Conservation (phyloP, 2,113 vertebrate species). For the Percina caprodes region DNA sequence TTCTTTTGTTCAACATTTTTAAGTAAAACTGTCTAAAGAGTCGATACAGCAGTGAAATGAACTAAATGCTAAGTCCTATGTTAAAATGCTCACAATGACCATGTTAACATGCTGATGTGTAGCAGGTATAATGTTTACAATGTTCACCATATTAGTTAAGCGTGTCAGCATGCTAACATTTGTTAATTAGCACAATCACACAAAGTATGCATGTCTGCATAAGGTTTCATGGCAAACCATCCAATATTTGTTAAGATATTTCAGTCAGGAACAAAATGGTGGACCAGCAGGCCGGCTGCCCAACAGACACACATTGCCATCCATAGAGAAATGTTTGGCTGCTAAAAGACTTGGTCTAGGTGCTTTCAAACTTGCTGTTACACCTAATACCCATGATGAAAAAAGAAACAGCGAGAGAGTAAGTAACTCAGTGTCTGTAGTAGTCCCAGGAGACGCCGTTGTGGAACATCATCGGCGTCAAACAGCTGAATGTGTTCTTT, state of each 20-base stretch:
- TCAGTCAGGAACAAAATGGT: background rate
- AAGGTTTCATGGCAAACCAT: background rate
- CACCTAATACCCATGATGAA: background rate
- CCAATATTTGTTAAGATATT: background rate
- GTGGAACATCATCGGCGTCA: conserved; percentile 32
- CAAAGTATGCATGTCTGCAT: background rate
- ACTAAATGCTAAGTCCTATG: background rate
- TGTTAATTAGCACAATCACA: too few relatives aligned
- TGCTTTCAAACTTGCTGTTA: background rate
- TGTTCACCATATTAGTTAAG: background rate
- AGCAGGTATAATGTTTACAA: background rate
- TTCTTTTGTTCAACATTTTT: background rate
- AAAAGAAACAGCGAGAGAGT: background rate
- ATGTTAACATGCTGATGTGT: background rate
- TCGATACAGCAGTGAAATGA: background rate
- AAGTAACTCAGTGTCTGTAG: conserved; percentile 3
- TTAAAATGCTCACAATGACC: background rate
- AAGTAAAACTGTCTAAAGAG: background rate
- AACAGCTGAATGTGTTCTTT: conserved; percentile 19
- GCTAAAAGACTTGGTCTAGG: background rate
- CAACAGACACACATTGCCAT: background rate
- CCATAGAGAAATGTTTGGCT: background rate
- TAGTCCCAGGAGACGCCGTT: conserved; percentile 25
- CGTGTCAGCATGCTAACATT: background rate
- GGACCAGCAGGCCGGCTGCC: too few relatives aligned